Base-by-base conservation (phyloP, 2,888 invertebrate species). In the Callimorpha dominula region DNA sequence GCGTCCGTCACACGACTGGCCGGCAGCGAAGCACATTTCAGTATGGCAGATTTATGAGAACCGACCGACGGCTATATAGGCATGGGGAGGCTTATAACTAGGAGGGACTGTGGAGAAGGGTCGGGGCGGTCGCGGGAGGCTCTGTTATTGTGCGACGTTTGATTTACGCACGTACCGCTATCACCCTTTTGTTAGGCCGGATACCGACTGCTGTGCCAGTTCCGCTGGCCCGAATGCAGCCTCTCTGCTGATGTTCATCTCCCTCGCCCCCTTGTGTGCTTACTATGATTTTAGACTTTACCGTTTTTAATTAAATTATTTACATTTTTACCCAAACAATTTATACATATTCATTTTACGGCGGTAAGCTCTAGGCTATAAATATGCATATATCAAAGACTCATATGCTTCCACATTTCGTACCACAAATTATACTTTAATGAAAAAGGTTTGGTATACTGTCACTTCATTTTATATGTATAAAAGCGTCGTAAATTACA, bases 81-180 rank as follows among this genome's bases (percentile, higher is more conserved):
- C 86, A 86, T 84, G 87, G 91, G 90, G 91, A 88, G 90, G 90
- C 86, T 86, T 86, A 88, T 88, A 87, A 88, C 87, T 86, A 88
- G 89, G 88, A 85, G 90, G 87, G 87, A 83, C 85, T 87, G 85
- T 86, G 90, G 89, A 87, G 87, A 86, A 88, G 89, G 89, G 89
- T 84, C 81, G 86, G 90, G 88, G 90, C 84, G 89, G 88, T 84
- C 85, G 89, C 89, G 92, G 93, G 92, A 89, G 94, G 92, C 86
- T 87, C 91, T 93, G 94, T 94, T 95, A 95, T 95, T 95, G 94
- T 95, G 90, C 93, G 93, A 93, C 94, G 93, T 94, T 95, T 95
- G 95, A 95, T 95, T 95, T 95, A 95, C 95, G 94, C 94, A 95
- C 93, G 93, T 90, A 93, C 93, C 92, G 94, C 94, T 94, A 94